These are phyloP conservation scores for Halichoerus grypus DNA, from an alignment of 2,113 vertebrate genomes.

Conservation along the genomic window DNA sequence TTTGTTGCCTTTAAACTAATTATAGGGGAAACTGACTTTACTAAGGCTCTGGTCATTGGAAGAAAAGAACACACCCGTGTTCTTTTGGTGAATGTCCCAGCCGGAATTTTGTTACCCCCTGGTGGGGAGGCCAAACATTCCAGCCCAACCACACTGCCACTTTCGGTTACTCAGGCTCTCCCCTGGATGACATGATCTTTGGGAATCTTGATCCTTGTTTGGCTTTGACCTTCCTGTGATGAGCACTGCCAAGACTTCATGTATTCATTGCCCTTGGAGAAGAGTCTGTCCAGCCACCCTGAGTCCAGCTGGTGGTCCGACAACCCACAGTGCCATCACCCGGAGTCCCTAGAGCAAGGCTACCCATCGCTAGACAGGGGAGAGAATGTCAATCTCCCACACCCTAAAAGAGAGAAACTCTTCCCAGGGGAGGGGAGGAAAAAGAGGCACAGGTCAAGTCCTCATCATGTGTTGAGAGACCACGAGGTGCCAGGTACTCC, in stretches of 20 bases:
- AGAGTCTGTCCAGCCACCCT: not conserved
- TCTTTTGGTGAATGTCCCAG: not conserved
- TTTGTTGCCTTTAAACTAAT: slow-evolving; percentile 48
- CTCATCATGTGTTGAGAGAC: not conserved
- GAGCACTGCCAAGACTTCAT: not conserved
- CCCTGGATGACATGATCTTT: not conserved
- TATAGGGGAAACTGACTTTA: not conserved
- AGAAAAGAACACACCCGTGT: not conserved
- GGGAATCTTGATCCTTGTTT: not conserved
- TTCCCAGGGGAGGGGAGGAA: not conserved
- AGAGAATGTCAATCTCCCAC: not conserved
- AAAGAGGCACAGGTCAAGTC: not conserved
- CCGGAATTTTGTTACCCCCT: slow-evolving; percentile 4
- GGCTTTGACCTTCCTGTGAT: not conserved
- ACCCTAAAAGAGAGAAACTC: not conserved
- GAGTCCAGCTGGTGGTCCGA: not conserved
- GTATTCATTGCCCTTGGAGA: not conserved
- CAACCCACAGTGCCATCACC: not conserved
- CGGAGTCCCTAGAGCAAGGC: not conserved
- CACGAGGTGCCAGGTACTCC: not conserved
- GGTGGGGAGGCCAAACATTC: not conserved
- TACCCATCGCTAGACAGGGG: not conserved
- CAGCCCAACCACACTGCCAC: not conserved
- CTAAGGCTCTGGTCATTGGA: not conserved
- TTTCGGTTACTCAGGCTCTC: not conserved